Base-by-base conservation (phyloP, 35 echinoderm and acorn worm genomes). In the Ophiothrix spiculata region DNA sequence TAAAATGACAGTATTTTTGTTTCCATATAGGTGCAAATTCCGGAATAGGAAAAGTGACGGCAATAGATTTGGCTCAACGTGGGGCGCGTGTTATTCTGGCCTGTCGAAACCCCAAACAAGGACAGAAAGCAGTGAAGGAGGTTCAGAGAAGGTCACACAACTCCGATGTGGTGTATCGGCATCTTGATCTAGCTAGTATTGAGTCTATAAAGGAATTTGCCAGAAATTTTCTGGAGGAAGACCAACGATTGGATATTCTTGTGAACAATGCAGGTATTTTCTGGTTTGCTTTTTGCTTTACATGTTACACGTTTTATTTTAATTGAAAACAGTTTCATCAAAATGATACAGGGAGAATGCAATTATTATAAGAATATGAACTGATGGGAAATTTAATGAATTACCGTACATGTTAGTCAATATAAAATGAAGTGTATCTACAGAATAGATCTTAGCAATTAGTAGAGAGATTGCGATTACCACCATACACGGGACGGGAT, bases 221-320 rank as follows among this genome's bases (percentile, higher is more conserved):
- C 0, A 41, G 88, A 4, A 69, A 87, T 32, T 63, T 93, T 23
- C 36, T 75, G 16, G 41, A 78, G 75, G 88, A 84, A 73, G 90
- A 93, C 39, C 37, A 86, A 1, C 39, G 87, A 78, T 80, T 97
- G 1, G 94, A 97, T 42, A 83, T 97, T 74, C 80, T 97, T 1
- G 85, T 97, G 0, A 97, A 97, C 75, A 97, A 97, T 86, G 94
- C 90, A 49, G 75, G 91, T 90, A 36, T 69, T 39, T 60, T 40
- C 42, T 56, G n/a, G n/a, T n/a, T n/a, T n/a, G n/a, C n/a, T n/a
- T n/a, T n/a, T n/a, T n/a, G n/a, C n/a, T n/a, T n/a, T n/a, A n/a
- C n/a, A n/a, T n/a, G n/a, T n/a, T n/a, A n/a, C n/a, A n/a, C n/a
- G n/a, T n/a, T n/a, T n/a, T n/a, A n/a, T n/a, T n/a, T n/a, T n/a